Conservation (phyloP, 92 coral and sea anemone genomes). For the Isaurus tuberculatus region DNA sequence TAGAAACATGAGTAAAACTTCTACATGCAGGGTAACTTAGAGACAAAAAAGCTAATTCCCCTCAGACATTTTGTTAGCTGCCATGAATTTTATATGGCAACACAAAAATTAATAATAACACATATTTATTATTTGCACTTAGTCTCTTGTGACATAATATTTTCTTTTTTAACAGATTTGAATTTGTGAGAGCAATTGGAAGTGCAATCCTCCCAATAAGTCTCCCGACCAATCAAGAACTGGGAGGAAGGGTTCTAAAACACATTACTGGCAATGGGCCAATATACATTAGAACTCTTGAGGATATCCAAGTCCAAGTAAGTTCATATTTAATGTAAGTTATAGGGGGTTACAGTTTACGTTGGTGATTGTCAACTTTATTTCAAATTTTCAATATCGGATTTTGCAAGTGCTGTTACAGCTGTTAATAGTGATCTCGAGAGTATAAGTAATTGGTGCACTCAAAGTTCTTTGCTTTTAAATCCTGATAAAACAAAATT, state of each 20-base stretch:
- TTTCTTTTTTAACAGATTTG: conserved; percentile 41
- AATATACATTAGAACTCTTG: conserved; percentile 44
- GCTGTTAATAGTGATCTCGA: too few relatives aligned
- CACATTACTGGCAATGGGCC: conserved; percentile 56
- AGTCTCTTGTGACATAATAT: not conserved
- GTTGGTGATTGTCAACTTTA: too few relatives aligned
- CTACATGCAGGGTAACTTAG: not conserved
- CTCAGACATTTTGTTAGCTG: not conserved
- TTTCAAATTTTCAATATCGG: too few relatives aligned
- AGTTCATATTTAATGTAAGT: not conserved
- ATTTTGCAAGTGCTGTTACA: too few relatives aligned
- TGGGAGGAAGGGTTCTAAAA: conserved; percentile 42
- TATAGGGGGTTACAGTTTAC: not conserved
- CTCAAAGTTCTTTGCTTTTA: too few relatives aligned
- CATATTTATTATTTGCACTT: not conserved
- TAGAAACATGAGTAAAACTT: not conserved
- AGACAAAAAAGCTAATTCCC: not conserved
- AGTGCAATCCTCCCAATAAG: conserved; percentile 35
- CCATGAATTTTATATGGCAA: not conserved
- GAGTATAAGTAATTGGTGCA: too few relatives aligned
- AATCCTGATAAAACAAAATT: too few relatives aligned
- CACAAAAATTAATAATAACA: too few relatives aligned
- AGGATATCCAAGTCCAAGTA: conserved; percentile 3
- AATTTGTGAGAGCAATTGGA: conserved; percentile 48
- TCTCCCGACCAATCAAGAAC: conserved; percentile 32